Evolutionary conservation across 2,888 invertebrate genomes (phyloP), one percentile per base, ranked within the genome.

Genomic region (Drosophila recens): DNA sequence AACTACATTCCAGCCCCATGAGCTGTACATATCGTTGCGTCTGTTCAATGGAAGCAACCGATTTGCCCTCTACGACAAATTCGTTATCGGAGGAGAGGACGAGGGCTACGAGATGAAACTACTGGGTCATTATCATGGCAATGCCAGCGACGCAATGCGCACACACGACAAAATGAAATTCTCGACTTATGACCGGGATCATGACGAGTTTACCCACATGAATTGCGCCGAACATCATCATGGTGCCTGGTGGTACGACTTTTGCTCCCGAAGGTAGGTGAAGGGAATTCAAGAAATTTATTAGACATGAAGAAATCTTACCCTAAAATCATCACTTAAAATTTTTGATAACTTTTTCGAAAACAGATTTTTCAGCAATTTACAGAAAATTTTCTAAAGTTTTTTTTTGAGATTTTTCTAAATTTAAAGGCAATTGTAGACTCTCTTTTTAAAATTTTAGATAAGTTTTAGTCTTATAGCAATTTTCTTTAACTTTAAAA

Each of bases 181-280:
- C 85, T 95, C 95, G 0, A 95, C 96, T 0, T 93, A 92, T 52
- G 96, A 96, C 84, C 90, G 93, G 52, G 96, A 96, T 87, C 94
- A 95, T 70, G 96, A 96, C 80, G 94, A 94, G 94, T 93, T 93
- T 15, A 95, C 87, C 0, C 89, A 83, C 94, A 67, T 95, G 95
- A 30, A 94, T 62, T 96, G 96, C 87, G 95, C 96, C 0, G 90
- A 93, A 40, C 93, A 95, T 61, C 96, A 95, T 78, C 94, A 94
- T 0, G 96, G 96, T 0, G 96, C 95, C 0, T 96, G 96, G 96
- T 96, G 96, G 96, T 96, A 95, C 87, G 95, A 94, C 82, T 94
- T 95, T 57, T 96, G 96, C 80, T 95, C 95, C 65, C 94, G 94
- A 77, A 94, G 94, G 94, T 94, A 84, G 65, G 34, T 38, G 17